phyloP scores from a whole-genome alignment of 2,888 invertebrate genomes.

The Conistra vaccinii region DNA sequence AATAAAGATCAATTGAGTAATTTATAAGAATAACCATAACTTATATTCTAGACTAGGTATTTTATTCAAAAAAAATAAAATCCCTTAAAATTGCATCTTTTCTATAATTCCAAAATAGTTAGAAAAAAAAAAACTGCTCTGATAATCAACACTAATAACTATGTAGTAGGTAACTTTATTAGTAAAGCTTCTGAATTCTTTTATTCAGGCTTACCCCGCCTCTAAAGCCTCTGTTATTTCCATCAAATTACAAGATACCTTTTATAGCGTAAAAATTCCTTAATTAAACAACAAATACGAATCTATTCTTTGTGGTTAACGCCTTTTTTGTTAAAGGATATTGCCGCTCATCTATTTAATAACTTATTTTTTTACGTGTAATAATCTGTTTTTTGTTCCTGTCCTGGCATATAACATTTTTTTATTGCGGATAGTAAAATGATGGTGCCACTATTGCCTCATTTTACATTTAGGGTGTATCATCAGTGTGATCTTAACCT shows the following conservation, averaged over 20 bases:
- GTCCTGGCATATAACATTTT: slow-evolving; percentile 56
- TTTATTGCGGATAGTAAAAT: slow-evolving; percentile 60
- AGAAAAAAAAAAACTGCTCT: not conserved
- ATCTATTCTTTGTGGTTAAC: slow-evolving; percentile 84
- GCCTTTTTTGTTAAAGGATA: slow-evolving; percentile 84
- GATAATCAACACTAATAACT: slow-evolving; percentile 29
- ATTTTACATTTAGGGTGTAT: slow-evolving; percentile 33
- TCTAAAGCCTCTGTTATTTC: slow-evolving; percentile 60
- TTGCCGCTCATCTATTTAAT: slow-evolving; percentile 87
- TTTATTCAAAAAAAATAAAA: too few species aligned
- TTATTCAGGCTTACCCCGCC: slow-evolving; percentile 70
- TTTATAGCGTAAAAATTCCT: slow-evolving; percentile 87
- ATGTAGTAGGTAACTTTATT: slow-evolving; percentile 62
- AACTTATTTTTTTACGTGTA: slow-evolving; percentile 80
- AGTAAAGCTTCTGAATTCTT: slow-evolving; percentile 76
- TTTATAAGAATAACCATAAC: not conserved
- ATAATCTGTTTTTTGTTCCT: slow-evolving; percentile 77
- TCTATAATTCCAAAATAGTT: not conserved
- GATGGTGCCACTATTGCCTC: slow-evolving; percentile 45
- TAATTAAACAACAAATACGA: slow-evolving; percentile 88
- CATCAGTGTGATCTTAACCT: slow-evolving; percentile 18
- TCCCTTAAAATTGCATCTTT: not conserved
- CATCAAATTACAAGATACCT: slow-evolving; percentile 76
- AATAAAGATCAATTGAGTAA: not conserved
- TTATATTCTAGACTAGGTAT: not conserved